These are phyloP conservation scores for Typhlichthys eigenmanni DNA, from an alignment of 2,797 vertebrate species.

Conservation along the genomic window DNA sequence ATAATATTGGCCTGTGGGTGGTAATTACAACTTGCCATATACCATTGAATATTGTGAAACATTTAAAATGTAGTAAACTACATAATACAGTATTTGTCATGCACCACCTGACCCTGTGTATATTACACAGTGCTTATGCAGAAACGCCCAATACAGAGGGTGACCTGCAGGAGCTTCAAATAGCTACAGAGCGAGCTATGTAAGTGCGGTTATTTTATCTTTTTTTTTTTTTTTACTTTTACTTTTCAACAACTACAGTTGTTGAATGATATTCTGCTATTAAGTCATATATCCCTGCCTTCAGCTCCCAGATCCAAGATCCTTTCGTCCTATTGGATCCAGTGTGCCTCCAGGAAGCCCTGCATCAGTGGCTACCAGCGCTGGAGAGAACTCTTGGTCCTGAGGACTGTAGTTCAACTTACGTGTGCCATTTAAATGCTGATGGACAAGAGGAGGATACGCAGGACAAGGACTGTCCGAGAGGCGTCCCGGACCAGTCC, in stretches of 20 bases:
- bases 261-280: not conserved
- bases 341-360: slow-evolving; percentile 69
- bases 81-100: too few relatives aligned
- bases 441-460: slow-evolving; percentile 45
- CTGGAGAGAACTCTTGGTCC: slow-evolving; percentile 77
- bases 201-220: slow-evolving; percentile 69
- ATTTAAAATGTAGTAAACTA: too few relatives aligned
- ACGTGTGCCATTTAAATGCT: slow-evolving; percentile 4
- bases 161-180: slow-evolving; percentile 79
- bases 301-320: slow-evolving; percentile 87
- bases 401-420: slow-evolving; percentile 17
- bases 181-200: slow-evolving; percentile 82
- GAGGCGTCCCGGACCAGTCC: slow-evolving; percentile 39
- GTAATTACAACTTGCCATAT: too few relatives aligned
- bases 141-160: slow-evolving; percentile 75
- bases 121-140: slow-evolving; percentile 66
- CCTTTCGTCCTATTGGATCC: slow-evolving; percentile 87
- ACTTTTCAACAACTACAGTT: not conserved
- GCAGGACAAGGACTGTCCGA: slow-evolving; percentile 30
- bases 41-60: too few relatives aligned
- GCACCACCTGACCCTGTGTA: not conserved
- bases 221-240: not conserved
- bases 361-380: slow-evolving; percentile 83
- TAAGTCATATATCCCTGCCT: slow-evolving; percentile 4
- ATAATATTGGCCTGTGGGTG: too few relatives aligned